phyloP scores from a whole-genome alignment of 2,113 vertebrate species.

The Ophthalmolycus amberensis region DNA sequence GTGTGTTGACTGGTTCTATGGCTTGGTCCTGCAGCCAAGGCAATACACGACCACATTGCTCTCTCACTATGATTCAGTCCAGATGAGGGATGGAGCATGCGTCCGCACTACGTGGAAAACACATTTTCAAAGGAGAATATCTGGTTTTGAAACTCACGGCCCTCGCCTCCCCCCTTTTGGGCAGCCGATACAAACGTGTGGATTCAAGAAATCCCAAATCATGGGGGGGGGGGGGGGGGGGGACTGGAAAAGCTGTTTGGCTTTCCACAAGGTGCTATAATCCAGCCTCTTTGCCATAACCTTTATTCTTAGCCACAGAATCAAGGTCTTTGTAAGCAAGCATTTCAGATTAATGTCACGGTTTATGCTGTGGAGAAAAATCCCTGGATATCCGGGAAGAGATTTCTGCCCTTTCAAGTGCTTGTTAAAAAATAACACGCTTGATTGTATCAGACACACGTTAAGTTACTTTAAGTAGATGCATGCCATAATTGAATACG shows the following conservation, averaged over 20 bases:
- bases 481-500: conserved; percentile 44
- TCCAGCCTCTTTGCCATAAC: conserved; percentile 25
- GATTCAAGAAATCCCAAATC: conserved; percentile 65
- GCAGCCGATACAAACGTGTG: conserved; percentile 54
- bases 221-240: not conserved
- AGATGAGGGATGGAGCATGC: conserved; percentile 79
- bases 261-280: conserved; percentile 40
- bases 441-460: conserved; percentile 38
- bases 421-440: not conserved
- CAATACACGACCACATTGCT: conserved; percentile 67
- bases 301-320: conserved; percentile 26
- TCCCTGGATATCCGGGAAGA: conserved; percentile 3
- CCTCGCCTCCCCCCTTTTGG: not conserved
- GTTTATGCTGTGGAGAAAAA: conserved; percentile 26
- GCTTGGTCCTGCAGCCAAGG: conserved; percentile 65
- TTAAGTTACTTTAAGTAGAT: conserved; percentile 61
- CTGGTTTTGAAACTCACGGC: conserved; percentile 71
- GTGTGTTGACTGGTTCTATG: conserved; percentile 47
- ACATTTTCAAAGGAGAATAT: conserved; percentile 86
- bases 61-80: conserved; percentile 78
- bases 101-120: conserved; percentile 75
- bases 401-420: conserved; percentile 12
- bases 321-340: conserved; percentile 26
- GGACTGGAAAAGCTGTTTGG: conserved; percentile 57
- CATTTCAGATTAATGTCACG: conserved; percentile 34